Base-by-base conservation (phyloP, 2,113 vertebrate genomes). In the human region DNA sequence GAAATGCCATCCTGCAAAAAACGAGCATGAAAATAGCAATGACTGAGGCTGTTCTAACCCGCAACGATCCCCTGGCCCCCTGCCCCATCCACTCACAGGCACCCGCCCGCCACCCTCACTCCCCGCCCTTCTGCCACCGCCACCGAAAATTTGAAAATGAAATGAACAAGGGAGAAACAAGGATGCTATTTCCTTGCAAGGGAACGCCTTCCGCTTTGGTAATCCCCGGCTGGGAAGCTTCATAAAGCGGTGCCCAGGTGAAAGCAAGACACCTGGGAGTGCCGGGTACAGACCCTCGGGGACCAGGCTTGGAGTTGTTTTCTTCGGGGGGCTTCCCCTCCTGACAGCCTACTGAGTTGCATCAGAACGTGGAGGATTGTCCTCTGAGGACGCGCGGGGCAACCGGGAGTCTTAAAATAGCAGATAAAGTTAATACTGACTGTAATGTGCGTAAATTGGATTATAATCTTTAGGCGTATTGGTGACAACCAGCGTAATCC, bases 401-500 rank as follows among this genome's bases (percentile, higher is more conserved):
- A 57, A 96, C 85, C 50, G 80, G 86, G 94, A 92, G 79, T 59
- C 96, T 97, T 94, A 96, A 98, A 98, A 97, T 96, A 97, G 96
- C 97, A 97, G 96, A 97, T 82, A 78, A 96, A 97, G 97, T 96
- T 97, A 97, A 98, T 97, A 91, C 96, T 85, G 97, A 95, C 94
- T 94, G 89, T 96, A 96, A 97, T 94, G 89, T 94, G 92, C 85
- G 95, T 97, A 96, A 97, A 98, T 92, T 97, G 97, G 96, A 98
- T 98, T 97, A 97, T 96, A 96, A 98, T 97, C 96, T 97, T 92
- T 89, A 97, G 96, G 93, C 94, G 84, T 93, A 92, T 97, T 96
- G 98, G 97, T 89, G 97, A 96, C 96, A 98, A 89, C 89, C 92
- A 83, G 72, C 55, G 70, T 97, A 97, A 98, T 97, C 98, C 94